Evolutionary conservation across 2,888 invertebrate species (phyloP), one percentile per base, ranked within the genome.

Genomic region (Lasioglossum vierecki): DNA sequence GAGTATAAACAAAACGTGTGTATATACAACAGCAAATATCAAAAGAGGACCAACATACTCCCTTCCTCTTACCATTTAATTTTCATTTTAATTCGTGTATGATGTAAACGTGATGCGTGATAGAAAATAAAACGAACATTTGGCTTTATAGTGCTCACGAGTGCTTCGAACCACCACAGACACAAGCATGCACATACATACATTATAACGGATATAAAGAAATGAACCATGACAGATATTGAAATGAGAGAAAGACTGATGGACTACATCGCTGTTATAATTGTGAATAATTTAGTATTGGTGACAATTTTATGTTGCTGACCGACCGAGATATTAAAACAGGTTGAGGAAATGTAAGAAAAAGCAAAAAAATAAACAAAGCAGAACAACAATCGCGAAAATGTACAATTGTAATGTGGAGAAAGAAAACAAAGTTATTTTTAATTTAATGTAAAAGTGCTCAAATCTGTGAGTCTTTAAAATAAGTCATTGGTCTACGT

Each of bases 211-310:
- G 87, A 79, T 83, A 83, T 81, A 88, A 89, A 82, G 86, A 92
- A 91, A 91, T 86, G 91, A 91, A 91, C 92, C 93, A 94, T 94
- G 93, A 94, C 93, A 92, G 91, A 92, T 92, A 91, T 92, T 88
- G 93, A 92, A 92, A 93, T 92, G 93, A 94, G 93, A 93, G 91
- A 93, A 94, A 94, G 94, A 94, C 94, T 94, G 94, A 94, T 91
- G 93, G 93, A 91, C 88, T 92, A 87, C 86, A 85, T 85, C 86
- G 82, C 84, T 90, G 80, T 90, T 86, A 88, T 72, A 86, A 84
- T 86, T 88, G 83, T 82, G 80, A 84, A 86, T 89, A 89, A 84
- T 86, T 86, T 85, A 85, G 85, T 84, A 80, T 84, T 85, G 76
- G 78, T 79, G 82, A 80, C 79, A 83, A 89, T 81, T 82, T 82